Evolutionary conservation across 2,113 vertebrate species (phyloP), one percentile per base, ranked within the genome.

Genomic region (Scomber japonicus): DNA sequence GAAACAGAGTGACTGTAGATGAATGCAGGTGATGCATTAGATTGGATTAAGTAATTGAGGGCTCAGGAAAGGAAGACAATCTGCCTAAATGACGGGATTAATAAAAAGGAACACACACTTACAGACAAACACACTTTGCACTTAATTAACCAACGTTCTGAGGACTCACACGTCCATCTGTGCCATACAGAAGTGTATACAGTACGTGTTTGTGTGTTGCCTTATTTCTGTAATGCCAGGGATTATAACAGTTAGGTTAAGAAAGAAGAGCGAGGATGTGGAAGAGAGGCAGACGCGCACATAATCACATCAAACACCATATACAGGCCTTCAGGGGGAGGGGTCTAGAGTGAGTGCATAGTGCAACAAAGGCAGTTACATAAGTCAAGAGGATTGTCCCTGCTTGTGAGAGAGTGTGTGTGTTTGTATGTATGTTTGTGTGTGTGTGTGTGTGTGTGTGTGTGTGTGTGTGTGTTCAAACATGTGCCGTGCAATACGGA

Each of bases 351-450:
- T 35, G 44, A 85, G 84, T 48, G 59, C 87, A 84, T 21, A 72
- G 80, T 49, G 65, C 81, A 84, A 83, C 85, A 81, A 82, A 81
- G 56, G 49, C 72, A 35, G 78, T 91, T 91, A 88, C 67, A 70
- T 85, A 90, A 93, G 75, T 83, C 63, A 81, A 84, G 79, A 89
- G 84, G 82, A 84, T 81, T 78, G 85, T 72, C 63, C 68, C 71
- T 64, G 72, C 56, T 75, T 69, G 69, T 77, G 69, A 49, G 65
- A 57, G 64, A 44, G 51, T 60, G 49, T 61, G 69, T 74, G 72
- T 50, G 11, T 35, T 5, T 35, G 5, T 35, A 7, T 35, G 31
- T 9, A 2, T 40, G 35, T 40, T 7, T 40, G 35, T 40, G 35
- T 40, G 8, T 62, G 72, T 35, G 3, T 35, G 5, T 35, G 31